Base-by-base conservation (phyloP, 2,113 vertebrate genomes). In the Hylia prasina region DNA sequence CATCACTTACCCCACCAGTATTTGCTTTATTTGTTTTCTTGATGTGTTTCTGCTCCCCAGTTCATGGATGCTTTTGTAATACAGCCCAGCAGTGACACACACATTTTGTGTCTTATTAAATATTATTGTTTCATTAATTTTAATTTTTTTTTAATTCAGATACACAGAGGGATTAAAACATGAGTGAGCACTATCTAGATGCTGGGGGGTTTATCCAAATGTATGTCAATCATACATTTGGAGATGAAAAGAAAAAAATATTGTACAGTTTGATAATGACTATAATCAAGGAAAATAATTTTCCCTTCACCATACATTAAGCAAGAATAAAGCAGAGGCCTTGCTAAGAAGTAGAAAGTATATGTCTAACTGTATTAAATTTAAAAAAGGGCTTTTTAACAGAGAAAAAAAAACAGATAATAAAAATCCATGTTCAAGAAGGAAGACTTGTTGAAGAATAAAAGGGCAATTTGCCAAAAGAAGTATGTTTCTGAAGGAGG, bases 401-500 rank as follows among this genome's bases (percentile, higher is more conserved):
- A 50, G 69, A 21, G 25, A 28, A 79, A 72, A 82, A 68, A 80
- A 85, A 24, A 2, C 28, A 58, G 33, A 66, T 30, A 79, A 12
- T 30, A 73, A 84, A 90, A 71, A 57, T 28, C 13, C 5, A 10
- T 22, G 24, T 75, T 85, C 58, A 64, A 56, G 89, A 90, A 57
- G 39, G 21, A 79, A 65, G 65, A 48, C 30, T 78, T 73, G 50
- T 57, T 77, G 65, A 85, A 83, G 44, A 47, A 66, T 47, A 44
- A 83, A 90, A 50, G 25, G 85, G 51, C 39, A 68, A 54, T 83
- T 95, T 94, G 82, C 84, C 82, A 90, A 70, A 89, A 83, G 72
- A 90, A 81, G 80, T 73, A 72, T 37, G 45, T 42, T 93, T 72
- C 66, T 86, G 66, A 84, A 87, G 57, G 71, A 96, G 80, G 50